These are phyloP conservation scores for Nyctereutes procyonoides DNA, from an alignment of 2,113 vertebrate genomes.

Conservation along the genomic window DNA sequence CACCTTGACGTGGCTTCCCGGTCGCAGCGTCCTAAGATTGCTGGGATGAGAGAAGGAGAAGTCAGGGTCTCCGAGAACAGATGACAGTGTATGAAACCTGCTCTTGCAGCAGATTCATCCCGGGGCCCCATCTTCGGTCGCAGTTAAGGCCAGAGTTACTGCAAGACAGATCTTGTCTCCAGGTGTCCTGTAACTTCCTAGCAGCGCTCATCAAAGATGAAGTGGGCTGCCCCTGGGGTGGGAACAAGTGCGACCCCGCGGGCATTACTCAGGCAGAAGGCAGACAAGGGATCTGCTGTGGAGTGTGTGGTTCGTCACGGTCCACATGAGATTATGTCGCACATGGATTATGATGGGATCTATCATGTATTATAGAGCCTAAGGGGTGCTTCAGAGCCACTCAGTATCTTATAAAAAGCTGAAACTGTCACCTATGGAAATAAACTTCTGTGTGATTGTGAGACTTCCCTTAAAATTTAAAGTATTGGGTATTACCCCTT, in stretches of 20 bases:
- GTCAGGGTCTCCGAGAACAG: background rate
- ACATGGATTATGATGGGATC: background rate
- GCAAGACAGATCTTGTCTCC: background rate
- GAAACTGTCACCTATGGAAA: background rate
- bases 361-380: background rate
- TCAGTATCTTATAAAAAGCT: background rate
- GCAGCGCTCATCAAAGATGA: background rate
- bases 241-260: background rate
- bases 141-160: background rate
- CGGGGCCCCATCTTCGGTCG: background rate
- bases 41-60: background rate
- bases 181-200: background rate
- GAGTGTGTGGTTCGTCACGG: background rate
- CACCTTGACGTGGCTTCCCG: background rate
- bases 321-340: background rate
- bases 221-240: background rate
- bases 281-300: background rate
- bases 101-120: background rate
- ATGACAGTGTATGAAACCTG: background rate
- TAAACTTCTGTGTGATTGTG: slow-evolving; percentile 29
- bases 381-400: background rate
- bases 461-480: slow-evolving; percentile 44
- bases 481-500: slow-evolving; percentile 17
- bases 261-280: background rate
- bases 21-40: accelerated